Evolutionary conservation across 1,140 invertebrate genomes (phyloP).

Genomic region (silkworm (Bombyx mori)): DNA sequence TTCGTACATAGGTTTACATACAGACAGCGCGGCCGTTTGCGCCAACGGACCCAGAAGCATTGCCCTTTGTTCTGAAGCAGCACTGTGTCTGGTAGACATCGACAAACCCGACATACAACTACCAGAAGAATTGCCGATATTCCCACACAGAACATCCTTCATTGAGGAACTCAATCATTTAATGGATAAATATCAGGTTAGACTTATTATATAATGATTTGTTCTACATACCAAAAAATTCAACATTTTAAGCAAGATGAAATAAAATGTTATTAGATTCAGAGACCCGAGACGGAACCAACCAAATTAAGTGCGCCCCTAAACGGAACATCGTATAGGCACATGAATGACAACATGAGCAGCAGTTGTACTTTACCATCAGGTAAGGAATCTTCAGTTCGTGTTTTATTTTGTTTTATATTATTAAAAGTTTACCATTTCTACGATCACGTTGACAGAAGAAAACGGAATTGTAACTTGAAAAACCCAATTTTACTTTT

Average conservation of each 20-base stretch:
- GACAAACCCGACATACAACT: constrained; percentile 92
- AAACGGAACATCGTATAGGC: constrained; percentile 60
- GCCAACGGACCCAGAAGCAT: constrained; percentile 52
- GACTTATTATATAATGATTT: background rate
- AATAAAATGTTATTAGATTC: constrained; percentile 34
- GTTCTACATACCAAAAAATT: background rate
- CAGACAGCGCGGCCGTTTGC: constrained; percentile 56
- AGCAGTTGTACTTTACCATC: constrained; percentile 74
- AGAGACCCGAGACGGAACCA: constrained; percentile 71
- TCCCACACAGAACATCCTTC: constrained; percentile 92
- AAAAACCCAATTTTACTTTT: too few relatives aligned
- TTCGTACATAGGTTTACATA: constrained; percentile 63
- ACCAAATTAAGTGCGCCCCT: constrained; percentile 58
- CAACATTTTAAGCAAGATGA: background rate
- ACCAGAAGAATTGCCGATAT: constrained; percentile 94
- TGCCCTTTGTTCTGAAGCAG: constrained; percentile 79
- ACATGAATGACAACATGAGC: constrained; percentile 70
- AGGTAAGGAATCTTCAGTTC: constrained; percentile 21
- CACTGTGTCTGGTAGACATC: constrained; percentile 96
- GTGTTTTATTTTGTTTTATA: too few relatives aligned
- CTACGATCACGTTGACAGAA: too few relatives aligned
- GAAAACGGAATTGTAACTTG: too few relatives aligned
- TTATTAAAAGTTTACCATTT: too few relatives aligned
- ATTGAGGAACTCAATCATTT: constrained; percentile 87
- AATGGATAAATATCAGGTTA: constrained; percentile 75